Percentiles rank a stretch among this genome's conserved stretches.
Conservation (phyloP, 2,797 vertebrate genomes). For the Steatocranus sp. region DNA sequence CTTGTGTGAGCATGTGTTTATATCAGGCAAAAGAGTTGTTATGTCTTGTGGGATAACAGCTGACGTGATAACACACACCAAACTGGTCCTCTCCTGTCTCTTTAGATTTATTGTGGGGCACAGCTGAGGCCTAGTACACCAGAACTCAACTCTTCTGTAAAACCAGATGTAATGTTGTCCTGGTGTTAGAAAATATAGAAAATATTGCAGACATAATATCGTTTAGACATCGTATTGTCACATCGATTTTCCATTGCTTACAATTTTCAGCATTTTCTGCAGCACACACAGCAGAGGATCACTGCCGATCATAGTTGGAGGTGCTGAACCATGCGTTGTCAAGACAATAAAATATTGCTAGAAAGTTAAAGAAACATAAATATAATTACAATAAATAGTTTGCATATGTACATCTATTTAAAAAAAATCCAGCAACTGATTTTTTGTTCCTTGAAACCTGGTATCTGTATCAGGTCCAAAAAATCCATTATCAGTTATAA, state of each 20-base stretch:
- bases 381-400: background rate
- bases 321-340: background rate
- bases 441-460: background rate
- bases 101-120: slow-evolving; percentile 9
- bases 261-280: background rate
- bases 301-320: background rate
- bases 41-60: slow-evolving; percentile 51
- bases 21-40: slow-evolving; percentile 32
- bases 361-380: background rate
- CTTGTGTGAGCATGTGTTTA: background rate
- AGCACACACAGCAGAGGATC: background rate
- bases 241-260: background rate
- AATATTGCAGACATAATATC: background rate
- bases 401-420: background rate
- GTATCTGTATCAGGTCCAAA: background rate
- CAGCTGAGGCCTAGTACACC: background rate
- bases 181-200: background rate
- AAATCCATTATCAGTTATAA: background rate
- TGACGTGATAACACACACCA: slow-evolving; percentile 70
- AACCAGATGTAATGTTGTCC: background rate
- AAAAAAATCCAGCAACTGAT: background rate
- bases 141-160: background rate
- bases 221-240: rapidly evolving
- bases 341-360: background rate
- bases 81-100: slow-evolving; percentile 27